Conservation (phyloP, 1,140 invertebrate species). For the Drosophila triauraria region DNA sequence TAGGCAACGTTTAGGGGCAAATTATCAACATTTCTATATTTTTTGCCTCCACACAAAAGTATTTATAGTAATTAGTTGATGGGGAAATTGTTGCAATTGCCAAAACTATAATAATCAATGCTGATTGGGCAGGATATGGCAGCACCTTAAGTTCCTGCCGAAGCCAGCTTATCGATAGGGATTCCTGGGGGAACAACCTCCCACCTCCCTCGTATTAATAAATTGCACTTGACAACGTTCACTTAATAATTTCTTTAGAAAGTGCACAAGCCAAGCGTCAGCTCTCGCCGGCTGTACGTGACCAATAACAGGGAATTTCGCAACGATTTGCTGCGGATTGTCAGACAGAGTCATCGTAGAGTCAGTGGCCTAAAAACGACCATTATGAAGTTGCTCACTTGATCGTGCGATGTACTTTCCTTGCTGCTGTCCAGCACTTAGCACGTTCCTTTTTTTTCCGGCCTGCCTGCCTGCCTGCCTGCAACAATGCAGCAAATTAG, state of each 20-base stretch:
- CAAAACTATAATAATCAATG: background rate
- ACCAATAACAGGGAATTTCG: conserved; percentile 76
- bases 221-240: conserved; percentile 78
- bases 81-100: background rate
- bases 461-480: conserved; percentile 5
- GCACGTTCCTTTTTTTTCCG: conserved; percentile 53
- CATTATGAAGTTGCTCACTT: conserved; percentile 84
- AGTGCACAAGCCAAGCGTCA: conserved; percentile 72
- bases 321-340: conserved; percentile 23
- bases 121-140: background rate
- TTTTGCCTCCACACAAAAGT: background rate
- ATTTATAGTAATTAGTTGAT: conserved; percentile 21
- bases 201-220: conserved; percentile 62
- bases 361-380: conserved; percentile 78
- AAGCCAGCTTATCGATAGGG: too few species aligned
- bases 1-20: conserved; percentile 23
- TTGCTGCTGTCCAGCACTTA: conserved; percentile 69
- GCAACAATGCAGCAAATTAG: conserved; percentile 53
- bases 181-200: background rate
- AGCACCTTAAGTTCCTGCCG: too few species aligned
- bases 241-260: conserved; percentile 78
- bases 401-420: conserved; percentile 83
- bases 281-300: conserved; percentile 57
- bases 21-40: conserved; percentile 20
- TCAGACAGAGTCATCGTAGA: conserved; percentile 67